A percentile compares a stretch with the other conserved stretches of the same genome.
Conservation (phyloP, 2,113 vertebrate genomes). For the Perccottus glenii region DNA sequence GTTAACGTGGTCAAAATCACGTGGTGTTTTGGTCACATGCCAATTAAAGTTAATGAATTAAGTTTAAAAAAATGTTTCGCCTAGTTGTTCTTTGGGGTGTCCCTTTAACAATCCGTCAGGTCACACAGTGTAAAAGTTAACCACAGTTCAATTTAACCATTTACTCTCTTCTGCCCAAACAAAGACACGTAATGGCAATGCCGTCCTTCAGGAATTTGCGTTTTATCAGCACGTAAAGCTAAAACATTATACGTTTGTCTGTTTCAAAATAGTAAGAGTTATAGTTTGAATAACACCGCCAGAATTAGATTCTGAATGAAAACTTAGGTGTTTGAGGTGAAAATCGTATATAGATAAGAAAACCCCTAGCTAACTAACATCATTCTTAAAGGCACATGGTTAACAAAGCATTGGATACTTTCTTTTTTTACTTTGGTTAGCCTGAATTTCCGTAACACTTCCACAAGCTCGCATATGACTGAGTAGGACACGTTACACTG, state of each 20-base stretch:
- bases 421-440: neutral
- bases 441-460: conserved; percentile 39
- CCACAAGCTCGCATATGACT: neutral
- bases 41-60: neutral
- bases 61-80: too few relatives aligned
- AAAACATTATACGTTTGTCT: too few relatives aligned
- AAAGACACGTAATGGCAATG: conserved; percentile 1
- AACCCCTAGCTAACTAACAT: neutral
- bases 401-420: neutral
- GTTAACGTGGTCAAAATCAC: neutral
- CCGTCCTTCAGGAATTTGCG: neutral
- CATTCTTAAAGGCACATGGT: neutral
- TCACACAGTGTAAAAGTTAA: neutral
- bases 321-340: too few relatives aligned
- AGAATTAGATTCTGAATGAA: too few relatives aligned
- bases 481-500: neutral
- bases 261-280: too few relatives aligned
- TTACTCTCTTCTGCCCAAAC: neutral
- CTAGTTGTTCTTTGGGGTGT: too few relatives aligned
- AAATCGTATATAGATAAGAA: too few relatives aligned
- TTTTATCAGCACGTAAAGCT: too few relatives aligned
- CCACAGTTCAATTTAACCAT: conserved; percentile 8
- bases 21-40: neutral
- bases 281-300: too few relatives aligned
- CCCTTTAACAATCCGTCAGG: neutral